Base-by-base conservation (phyloP, 2,113 vertebrate species). In the Osmerus mordax region DNA sequence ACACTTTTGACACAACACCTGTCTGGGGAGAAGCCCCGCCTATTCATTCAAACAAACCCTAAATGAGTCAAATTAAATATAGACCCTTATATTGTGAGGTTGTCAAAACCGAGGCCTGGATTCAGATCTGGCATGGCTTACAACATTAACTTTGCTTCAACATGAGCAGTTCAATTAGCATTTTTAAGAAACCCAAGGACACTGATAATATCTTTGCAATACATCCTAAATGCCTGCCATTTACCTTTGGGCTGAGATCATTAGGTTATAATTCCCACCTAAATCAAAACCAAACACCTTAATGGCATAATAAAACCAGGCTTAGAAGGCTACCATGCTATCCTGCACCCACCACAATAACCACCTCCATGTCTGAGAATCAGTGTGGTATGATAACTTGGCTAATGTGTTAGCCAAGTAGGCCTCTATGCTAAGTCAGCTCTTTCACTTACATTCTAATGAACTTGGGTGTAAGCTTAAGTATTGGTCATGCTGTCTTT, bases 151-250 rank as follows among this genome's bases (percentile, higher is more conserved):
- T 88, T 79, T 88, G 90, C 89, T 87, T 79, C 80, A 73, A 87
- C 82, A 79, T 53, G 86, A 89, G 85, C 72, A 76, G 74, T 70
- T 80, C 72, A 60, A 71, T 67, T 53, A 70, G 76, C 7, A 67
- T 80, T 83, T 72, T 66, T 84, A 71, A 81, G 83, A 82, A 89
- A 89, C 83, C 76, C 56, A 62, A 82, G 78, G 80, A 88, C 84
- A 88, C 72, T 80, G 90, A 89, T 90, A 85, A 71, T 87, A 90
- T 91, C 88, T 88, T 52, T 86, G 75, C 91, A 90, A 92, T 91
- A 84, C 88, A 83, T 75, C 77, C 75, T 73, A 51, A 86, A 72
- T 76, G 71, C 64, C 74, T 83, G 85, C 86, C 84, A 88, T 85
- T 83, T 87, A 51, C 78, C 88, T 83, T 73, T 32, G 2, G 84